Evolutionary conservation across 2,113 vertebrate genomes (phyloP).

Genomic region (Sminthopsis crassicaudata): DNA sequence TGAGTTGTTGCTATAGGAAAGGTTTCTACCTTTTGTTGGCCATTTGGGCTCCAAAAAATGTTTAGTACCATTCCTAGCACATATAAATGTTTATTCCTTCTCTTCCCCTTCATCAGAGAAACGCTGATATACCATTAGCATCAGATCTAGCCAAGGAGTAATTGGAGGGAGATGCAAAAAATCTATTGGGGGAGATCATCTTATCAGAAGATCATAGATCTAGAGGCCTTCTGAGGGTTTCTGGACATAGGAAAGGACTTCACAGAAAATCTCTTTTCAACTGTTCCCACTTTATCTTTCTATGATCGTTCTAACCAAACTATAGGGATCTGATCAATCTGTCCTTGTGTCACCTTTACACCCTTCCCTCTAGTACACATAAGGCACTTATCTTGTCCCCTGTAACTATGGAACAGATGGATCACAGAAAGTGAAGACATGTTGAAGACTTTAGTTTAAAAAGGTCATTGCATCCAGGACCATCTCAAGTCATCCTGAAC

Average conservation of each 20-base stretch:
- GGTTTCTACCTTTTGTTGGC: conserved; percentile 54
- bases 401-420: not conserved
- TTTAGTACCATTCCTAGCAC: not conserved
- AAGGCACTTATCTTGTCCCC: not conserved
- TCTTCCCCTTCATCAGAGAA: not conserved
- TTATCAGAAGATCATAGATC: not conserved
- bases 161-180: not conserved
- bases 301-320: not conserved
- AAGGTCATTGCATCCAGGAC: too few relatives aligned
- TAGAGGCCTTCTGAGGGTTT: not conserved
- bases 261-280: not conserved
- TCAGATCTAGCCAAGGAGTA: not conserved
- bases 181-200: not conserved
- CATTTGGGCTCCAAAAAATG: not conserved
- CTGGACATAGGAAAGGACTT: not conserved
- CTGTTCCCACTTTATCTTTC: not conserved
- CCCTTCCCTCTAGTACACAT: not conserved
- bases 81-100: not conserved
- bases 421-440: not conserved
- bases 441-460: too few relatives aligned
- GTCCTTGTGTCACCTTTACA: not conserved
- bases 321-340: not conserved
- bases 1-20: conserved; percentile 58
- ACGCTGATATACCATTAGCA: not conserved
- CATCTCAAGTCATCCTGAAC: too few relatives aligned